These are phyloP conservation scores for Drosophila bocqueti DNA, from an alignment of 1,140 invertebrate genomes.

Conservation along the genomic window DNA sequence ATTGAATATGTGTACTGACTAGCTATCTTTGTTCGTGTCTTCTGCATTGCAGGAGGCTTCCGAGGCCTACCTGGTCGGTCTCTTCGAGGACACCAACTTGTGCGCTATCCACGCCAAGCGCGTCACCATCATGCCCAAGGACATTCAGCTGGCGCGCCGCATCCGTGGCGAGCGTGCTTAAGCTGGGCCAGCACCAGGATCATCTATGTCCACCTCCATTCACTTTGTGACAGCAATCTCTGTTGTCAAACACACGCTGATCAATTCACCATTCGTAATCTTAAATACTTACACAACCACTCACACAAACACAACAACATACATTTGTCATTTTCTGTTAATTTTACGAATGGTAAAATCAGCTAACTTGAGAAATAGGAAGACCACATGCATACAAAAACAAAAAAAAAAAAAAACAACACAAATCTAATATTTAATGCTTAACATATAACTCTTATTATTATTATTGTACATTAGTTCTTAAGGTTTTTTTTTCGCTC, in stretches of 20 bases:
- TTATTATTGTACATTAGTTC: conserved; percentile 73
- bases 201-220: conserved; percentile 15
- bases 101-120: conserved; percentile 96
- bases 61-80: conserved; percentile 94
- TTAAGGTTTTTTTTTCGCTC: conserved; percentile 44
- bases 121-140: conserved; percentile 97
- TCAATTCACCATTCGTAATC: conserved; percentile 1
- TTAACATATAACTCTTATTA: conserved; percentile 63
- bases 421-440: conserved; percentile 53
- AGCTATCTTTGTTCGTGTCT: neutral
- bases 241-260: neutral
- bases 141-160: conserved; percentile 93
- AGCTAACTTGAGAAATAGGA: neutral
- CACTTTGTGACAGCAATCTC: neutral
- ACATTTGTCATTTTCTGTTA: conserved; percentile 31
- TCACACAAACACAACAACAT: neutral
- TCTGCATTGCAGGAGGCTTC: conserved; percentile 89
- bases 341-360: conserved; percentile 9
- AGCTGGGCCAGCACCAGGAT: conserved; percentile 45
- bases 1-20: neutral
- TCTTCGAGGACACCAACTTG: conserved; percentile 93
- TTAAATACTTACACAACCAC: conserved; percentile 1
- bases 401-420: neutral
- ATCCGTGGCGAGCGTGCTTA: conserved; percentile 91
- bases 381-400: conserved; percentile 7